Base-by-base conservation (phyloP, 2,888 invertebrate species). In the Rotaria magnacalcarata region DNA sequence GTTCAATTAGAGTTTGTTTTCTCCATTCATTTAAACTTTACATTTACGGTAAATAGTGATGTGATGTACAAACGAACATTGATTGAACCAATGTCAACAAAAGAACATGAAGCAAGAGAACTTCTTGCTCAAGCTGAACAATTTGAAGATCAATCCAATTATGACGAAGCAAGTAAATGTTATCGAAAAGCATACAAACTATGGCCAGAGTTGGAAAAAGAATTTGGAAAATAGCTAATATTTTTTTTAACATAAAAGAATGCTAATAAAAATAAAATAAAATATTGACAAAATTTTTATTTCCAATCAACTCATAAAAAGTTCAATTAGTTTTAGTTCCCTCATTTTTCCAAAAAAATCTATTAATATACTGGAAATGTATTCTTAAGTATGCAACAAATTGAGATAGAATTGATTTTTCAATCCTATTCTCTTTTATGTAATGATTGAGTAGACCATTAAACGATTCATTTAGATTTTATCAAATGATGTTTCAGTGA, bases 121-220 rank as follows among this genome's bases (percentile, higher is more conserved):
- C 34, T 67, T 34, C 19, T 67, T 34, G 67, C 67, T 16, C 34
- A 16, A 67, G 67, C 67, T 67, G 67, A 67, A 67, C 67, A 19
- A 11, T 14, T 14, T 67, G 67, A 67, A 67, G 67, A 67, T 34
- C 34, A 67, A 41, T 67, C 67, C 19, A 67, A 34, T 34, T 7
- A 34, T 19, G 67, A 34, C 16, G 67, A 67, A 67, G 67, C 67
- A 1, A 19, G 14, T 11, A 67, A 67, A 67, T 67, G 67, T 19
- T 67, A 67, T 67, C 34, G 67, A 67, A 67, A 67, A 19, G 67
- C 67, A 34, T 67, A 34, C n/a, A 67, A 67, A 67, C 7, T 67
- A 67, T 67, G 67, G 67, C 67, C 67, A 34, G 67, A 34, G 14
- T 67, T 67, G 34, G 67, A 67, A 67, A 67, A 27, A 67, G 34